phyloP scores from a whole-genome alignment of 2,113 vertebrate genomes.

The Paratilapia polleni region DNA sequence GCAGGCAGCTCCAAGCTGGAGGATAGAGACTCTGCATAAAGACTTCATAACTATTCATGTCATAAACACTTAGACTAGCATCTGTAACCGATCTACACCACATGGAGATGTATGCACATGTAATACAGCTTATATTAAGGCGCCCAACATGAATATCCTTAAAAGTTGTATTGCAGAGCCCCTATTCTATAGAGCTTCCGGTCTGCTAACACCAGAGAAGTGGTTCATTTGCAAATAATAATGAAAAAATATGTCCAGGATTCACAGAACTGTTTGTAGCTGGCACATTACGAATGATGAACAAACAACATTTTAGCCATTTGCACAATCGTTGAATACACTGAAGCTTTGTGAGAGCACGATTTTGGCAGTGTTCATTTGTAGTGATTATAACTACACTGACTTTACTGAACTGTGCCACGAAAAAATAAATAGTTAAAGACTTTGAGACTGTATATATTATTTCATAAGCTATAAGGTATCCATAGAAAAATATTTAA shows the following conservation, averaged over 20 bases:
- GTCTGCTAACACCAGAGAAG: constrained; percentile 29
- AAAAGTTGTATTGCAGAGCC: constrained; percentile 46
- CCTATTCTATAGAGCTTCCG: constrained; percentile 34
- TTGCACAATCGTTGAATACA: constrained; percentile 55
- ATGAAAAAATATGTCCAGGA: background rate
- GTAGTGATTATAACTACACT: constrained; percentile 25
- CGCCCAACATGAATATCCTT: constrained; percentile 53
- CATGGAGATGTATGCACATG: constrained; percentile 22
- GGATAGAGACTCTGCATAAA: constrained; percentile 57
- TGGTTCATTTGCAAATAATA: constrained; percentile 2
- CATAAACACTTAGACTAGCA: constrained; percentile 46
- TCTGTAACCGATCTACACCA: constrained; percentile 32
- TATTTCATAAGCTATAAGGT: constrained; percentile 68
- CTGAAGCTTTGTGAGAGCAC: constrained; percentile 55
- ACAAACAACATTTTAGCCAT: constrained; percentile 34
- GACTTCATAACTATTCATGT: constrained; percentile 34
- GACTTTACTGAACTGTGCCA: constrained; percentile 33
- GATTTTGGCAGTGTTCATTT: constrained; percentile 62
- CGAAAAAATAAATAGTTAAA: constrained; percentile 47
- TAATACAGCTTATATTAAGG: constrained; percentile 59
- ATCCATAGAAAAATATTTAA: constrained; percentile 84
- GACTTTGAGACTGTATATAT: constrained; percentile 61
- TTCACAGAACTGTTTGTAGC: constrained; percentile 17
- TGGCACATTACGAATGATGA: constrained; percentile 30
- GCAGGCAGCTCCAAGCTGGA: constrained; percentile 46